These are phyloP conservation scores for Xiphophorus birchmanni DNA, from an alignment of 2,797 vertebrate genomes.

Conservation along the genomic window DNA sequence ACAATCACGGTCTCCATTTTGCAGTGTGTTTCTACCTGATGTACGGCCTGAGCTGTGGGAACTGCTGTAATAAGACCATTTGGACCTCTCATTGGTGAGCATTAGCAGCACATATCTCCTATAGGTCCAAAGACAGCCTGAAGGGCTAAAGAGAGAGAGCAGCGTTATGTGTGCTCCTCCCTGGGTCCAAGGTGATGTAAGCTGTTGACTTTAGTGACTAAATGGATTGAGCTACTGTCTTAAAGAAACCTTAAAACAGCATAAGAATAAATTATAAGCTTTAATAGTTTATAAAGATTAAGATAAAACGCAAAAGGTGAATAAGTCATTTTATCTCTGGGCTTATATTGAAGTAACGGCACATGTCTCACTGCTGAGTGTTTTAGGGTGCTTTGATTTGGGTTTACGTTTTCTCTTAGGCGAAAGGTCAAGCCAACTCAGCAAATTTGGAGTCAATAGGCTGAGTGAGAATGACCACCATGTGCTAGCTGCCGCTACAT, in stretches of 20 bases:
- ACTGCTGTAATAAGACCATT: conserved; percentile 84
- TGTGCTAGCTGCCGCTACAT: neutral
- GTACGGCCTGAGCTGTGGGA: conserved; percentile 80
- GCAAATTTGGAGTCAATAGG: neutral
- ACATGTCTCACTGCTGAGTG: neutral
- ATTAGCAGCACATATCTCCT: conserved; percentile 83
- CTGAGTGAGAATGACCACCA: neutral
- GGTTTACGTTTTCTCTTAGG: neutral
- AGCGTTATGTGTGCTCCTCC: conserved; percentile 49
- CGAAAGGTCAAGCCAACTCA: neutral
- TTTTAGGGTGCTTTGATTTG: neutral
- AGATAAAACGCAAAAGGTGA: too few species aligned
- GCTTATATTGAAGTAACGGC: neutral
- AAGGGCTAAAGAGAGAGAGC: conserved; percentile 71
- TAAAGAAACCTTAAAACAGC: neutral
- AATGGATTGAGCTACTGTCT: conserved; percentile 16
- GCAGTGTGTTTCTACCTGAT: conserved; percentile 80
- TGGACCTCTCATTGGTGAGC: conserved; percentile 81
- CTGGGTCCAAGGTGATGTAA: conserved; percentile 62
- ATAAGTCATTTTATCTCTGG: neutral
- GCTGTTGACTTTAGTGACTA: conserved; percentile 19
- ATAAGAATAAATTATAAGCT: neutral
- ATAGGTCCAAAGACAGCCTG: conserved; percentile 78
- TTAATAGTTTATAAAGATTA: neutral
- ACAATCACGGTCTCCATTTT: conserved; percentile 84